A percentile compares a stretch with the other conserved stretches of the same genome.
Evolutionary conservation across 1,140 invertebrate species (phyloP).

Genomic region (Pygmarrhopalites habei): DNA sequence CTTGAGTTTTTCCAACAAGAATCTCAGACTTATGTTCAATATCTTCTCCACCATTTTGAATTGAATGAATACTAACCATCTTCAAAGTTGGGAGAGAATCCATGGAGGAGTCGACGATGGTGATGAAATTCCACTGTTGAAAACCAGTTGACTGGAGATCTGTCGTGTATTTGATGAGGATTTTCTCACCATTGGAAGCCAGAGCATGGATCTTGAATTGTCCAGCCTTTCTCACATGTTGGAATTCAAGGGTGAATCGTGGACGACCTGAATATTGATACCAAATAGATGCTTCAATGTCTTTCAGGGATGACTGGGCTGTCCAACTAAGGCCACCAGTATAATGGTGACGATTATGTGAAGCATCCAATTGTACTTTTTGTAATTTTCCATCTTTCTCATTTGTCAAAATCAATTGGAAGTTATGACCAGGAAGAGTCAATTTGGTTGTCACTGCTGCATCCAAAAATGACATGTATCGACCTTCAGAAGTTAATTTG

Average conservation of each 20-base stretch:
- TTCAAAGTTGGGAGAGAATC: neutral
- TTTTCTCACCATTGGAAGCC: neutral
- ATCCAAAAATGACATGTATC: neutral
- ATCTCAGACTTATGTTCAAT: conserved; percentile 13
- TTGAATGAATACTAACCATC: conserved; percentile 10
- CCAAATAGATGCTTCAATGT: conserved; percentile 18
- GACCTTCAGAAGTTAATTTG: neutral
- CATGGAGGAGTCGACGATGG: neutral
- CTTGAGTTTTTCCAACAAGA: neutral
- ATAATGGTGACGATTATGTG: neutral
- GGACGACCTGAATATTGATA: conserved; percentile 5
- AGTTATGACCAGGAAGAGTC: conserved; percentile 10
- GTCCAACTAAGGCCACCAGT: conserved; percentile 18
- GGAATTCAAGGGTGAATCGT: conserved; percentile 7
- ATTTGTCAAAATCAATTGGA: conserved; percentile 1
- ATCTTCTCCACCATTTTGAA: neutral
- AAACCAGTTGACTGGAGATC: neutral
- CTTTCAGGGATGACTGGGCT: neutral
- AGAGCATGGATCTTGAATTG: neutral
- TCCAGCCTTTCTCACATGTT: neutral
- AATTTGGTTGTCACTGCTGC: neutral
- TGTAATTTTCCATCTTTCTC: conserved; percentile 8
- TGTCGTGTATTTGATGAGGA: neutral
- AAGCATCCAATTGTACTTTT: neutral
- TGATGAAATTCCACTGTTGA: conserved; percentile 7